phyloP scores from a whole-genome alignment of 2,888 invertebrate genomes.

The Leptinotarsa rubiginosa region DNA sequence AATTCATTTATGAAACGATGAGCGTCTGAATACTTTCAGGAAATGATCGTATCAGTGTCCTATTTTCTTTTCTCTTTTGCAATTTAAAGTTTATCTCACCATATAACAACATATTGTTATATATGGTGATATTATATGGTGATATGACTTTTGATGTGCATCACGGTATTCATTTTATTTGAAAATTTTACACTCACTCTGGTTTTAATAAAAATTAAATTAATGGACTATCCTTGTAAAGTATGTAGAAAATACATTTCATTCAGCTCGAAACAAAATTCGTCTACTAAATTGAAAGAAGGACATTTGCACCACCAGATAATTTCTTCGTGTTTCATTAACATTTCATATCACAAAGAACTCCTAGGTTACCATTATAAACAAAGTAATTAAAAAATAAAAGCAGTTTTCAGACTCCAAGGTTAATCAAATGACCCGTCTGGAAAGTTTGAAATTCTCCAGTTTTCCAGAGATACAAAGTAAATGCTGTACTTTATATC shows the following conservation, averaged over 20 bases:
- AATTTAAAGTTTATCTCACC: no score
- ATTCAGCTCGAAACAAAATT: neutral
- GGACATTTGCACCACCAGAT: neutral
- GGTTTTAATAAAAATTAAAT: neutral
- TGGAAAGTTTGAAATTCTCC: conserved; percentile 19
- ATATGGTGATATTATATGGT: neutral
- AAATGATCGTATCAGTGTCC: no score
- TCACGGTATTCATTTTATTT: conserved; percentile 1
- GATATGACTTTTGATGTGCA: neutral
- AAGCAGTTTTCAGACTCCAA: conserved; percentile 15
- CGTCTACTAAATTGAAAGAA: neutral
- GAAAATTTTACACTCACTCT: neutral
- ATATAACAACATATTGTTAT: neutral
- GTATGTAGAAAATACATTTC: neutral
- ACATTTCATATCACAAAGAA: neutral
- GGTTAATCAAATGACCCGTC: conserved; percentile 26
- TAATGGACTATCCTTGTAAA: neutral
- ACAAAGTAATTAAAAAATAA: conserved; percentile 25
- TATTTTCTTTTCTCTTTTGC: no score
- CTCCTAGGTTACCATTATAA: neutral
- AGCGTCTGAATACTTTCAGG: no score
- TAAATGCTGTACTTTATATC: conserved; percentile 3
- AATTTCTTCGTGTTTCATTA: conserved; percentile 8
- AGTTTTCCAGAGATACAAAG: conserved; percentile 11
- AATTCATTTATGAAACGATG: no score